Conservation (phyloP, 2,113 vertebrate genomes). For the Tricholaema leucomelas region DNA sequence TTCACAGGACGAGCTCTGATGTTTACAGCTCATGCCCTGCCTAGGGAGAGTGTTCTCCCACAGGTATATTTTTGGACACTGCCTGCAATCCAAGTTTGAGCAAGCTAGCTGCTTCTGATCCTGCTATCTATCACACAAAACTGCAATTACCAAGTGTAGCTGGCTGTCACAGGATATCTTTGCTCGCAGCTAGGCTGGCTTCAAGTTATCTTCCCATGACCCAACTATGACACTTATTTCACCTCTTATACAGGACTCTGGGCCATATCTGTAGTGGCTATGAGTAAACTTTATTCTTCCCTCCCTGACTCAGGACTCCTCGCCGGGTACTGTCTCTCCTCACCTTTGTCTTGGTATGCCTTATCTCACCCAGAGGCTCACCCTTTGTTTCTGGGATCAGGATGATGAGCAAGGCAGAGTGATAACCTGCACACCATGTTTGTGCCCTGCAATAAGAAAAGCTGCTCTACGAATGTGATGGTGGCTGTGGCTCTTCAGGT, state of each 20-base stretch:
- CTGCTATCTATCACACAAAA: constrained; percentile 27
- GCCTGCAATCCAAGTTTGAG: background rate
- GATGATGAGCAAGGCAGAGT: background rate
- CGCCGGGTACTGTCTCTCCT: background rate
- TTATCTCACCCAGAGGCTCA: background rate
- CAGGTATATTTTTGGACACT: constrained; percentile 7
- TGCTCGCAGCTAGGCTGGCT: constrained; percentile 38
- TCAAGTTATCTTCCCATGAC: constrained; percentile 44
- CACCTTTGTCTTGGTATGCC: background rate
- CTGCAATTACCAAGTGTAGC: background rate
- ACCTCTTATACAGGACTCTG: background rate
- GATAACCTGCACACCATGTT: background rate
- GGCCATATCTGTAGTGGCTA: background rate
- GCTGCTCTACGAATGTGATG: background rate
- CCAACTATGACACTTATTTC: constrained; percentile 27
- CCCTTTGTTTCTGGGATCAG: background rate
- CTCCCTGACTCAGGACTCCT: background rate
- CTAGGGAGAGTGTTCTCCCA: too few relatives aligned
- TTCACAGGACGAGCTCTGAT: too few relatives aligned
- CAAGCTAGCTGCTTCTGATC: constrained; percentile 5
- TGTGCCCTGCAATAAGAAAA: background rate
- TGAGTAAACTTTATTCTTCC: constrained; percentile 1
- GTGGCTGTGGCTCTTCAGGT: background rate
- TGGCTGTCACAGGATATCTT: constrained; percentile 36
- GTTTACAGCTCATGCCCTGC: too few relatives aligned